Percentiles rank a stretch among this genome's conserved stretches.
Conservation (phyloP, 2,113 vertebrate genomes). For the Ictalurus punctatus region DNA sequence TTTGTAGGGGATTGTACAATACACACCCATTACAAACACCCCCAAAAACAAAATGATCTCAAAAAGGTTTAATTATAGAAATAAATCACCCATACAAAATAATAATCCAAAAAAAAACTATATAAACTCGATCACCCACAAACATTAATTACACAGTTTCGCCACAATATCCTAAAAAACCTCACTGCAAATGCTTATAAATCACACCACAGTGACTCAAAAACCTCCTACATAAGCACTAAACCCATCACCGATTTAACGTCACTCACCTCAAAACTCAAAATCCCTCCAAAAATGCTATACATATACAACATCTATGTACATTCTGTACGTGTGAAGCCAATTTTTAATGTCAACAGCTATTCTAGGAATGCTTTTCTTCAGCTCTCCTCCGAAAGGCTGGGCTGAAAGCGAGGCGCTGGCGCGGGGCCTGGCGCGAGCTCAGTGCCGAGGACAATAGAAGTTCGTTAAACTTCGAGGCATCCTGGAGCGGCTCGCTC, state of each 20-base stretch:
- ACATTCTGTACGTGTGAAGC: slow-evolving; percentile 28
- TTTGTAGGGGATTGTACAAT: neutral
- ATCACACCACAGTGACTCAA: neutral
- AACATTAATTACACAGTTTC: neutral
- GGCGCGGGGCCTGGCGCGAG: slow-evolving; percentile 33
- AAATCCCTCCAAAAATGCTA: slow-evolving; percentile 3
- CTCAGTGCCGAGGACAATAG: slow-evolving; percentile 33
- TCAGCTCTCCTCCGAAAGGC: neutral
- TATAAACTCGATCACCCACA: neutral
- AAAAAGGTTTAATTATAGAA: neutral
- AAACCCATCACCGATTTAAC: neutral
- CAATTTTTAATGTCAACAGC: slow-evolving; percentile 42
- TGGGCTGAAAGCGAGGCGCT: slow-evolving; percentile 34
- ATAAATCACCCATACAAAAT: neutral
- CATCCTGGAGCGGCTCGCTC: slow-evolving; percentile 46
- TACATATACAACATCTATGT: slow-evolving; percentile 27
- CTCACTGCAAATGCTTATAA: neutral
- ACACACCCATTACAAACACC: neutral
- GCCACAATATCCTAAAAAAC: neutral
- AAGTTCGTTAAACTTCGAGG: slow-evolving; percentile 47
- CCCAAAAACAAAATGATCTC: neutral
- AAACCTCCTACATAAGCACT: neutral
- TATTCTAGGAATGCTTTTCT: slow-evolving; percentile 40
- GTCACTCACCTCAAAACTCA: neutral
- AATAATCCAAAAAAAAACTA: too few species aligned